These are phyloP conservation scores for Brachyhypopomus occidentalis DNA, from an alignment of 2,113 vertebrate genomes.

Conservation along the genomic window DNA sequence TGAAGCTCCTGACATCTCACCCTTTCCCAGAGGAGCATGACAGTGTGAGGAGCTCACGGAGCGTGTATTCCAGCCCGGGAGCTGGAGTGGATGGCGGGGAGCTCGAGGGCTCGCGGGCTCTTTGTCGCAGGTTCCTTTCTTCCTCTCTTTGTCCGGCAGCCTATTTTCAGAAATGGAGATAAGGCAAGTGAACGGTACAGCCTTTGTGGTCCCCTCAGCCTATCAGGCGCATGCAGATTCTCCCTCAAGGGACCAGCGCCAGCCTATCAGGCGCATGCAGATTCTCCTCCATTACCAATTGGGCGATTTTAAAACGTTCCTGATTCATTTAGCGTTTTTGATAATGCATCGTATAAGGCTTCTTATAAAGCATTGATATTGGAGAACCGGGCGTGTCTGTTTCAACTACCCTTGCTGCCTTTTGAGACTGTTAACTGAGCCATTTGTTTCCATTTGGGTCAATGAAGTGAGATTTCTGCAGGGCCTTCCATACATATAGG, in stretches of 20 bases:
- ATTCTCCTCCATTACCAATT: background rate
- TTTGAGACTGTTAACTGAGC: background rate
- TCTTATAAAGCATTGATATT: background rate
- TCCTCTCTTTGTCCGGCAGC: background rate
- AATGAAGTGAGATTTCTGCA: too few relatives aligned
- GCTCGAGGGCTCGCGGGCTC: background rate
- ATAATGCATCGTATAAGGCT: background rate
- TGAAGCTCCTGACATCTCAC: constrained; percentile 8
- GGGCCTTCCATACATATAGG: background rate
- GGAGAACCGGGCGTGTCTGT: background rate
- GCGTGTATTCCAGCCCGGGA: background rate
- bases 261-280: background rate
- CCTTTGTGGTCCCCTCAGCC: background rate
- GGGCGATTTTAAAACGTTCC: background rate
- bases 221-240: background rate
- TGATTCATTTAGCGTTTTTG: background rate
- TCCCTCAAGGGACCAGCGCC: background rate
- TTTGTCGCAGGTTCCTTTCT: background rate
- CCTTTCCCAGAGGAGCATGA: background rate
- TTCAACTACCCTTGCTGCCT: background rate
- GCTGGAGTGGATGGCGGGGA: background rate
- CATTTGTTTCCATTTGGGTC: too few relatives aligned
- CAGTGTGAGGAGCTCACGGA: background rate
- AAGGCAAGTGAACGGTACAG: background rate
- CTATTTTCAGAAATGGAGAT: background rate